phyloP scores from a whole-genome alignment of 2,113 vertebrate genomes.

The Nerophis lumbriciformis region DNA sequence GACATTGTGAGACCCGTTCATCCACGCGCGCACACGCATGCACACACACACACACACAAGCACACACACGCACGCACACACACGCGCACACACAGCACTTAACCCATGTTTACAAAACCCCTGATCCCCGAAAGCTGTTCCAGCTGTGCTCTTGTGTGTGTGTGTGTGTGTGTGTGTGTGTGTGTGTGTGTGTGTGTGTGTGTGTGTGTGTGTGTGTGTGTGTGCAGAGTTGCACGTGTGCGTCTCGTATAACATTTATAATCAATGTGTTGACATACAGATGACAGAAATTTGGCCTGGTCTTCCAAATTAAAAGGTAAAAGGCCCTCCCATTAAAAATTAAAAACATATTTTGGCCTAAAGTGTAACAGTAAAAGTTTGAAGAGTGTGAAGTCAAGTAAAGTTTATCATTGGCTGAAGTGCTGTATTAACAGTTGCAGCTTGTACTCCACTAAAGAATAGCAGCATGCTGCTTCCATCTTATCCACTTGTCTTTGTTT shows the following conservation, averaged over 20 bases:
- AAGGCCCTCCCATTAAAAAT: too few species aligned
- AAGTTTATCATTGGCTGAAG: too few species aligned
- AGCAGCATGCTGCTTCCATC: too few species aligned
- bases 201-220: background rate
- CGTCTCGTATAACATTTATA: slow-evolving; percentile 55
- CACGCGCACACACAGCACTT: slow-evolving; percentile 39
- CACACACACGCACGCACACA: slow-evolving; percentile 9
- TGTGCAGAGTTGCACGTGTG: slow-evolving; percentile 6
- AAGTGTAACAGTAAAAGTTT: too few species aligned
- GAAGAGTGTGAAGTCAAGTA: too few species aligned
- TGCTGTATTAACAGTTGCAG: too few species aligned
- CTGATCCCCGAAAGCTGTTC: slow-evolving; percentile 62
- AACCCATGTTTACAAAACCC: slow-evolving; percentile 60
- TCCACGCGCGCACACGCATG: slow-evolving; percentile 2
- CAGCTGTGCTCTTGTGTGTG: slow-evolving; percentile 54
- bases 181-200: slow-evolving; percentile 11
- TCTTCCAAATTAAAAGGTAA: slow-evolving; percentile 25
- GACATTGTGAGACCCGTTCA: slow-evolving; percentile 32
- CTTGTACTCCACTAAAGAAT: too few species aligned
- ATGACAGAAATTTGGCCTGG: slow-evolving; percentile 47
- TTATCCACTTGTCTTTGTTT: too few species aligned
- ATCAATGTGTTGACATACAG: slow-evolving; percentile 49
- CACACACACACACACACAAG: slow-evolving; percentile 9
- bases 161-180: slow-evolving; percentile 26
- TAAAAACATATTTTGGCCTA: too few species aligned